Base-by-base conservation (phyloP, 2,113 vertebrate genomes). In the Uria aalge region DNA sequence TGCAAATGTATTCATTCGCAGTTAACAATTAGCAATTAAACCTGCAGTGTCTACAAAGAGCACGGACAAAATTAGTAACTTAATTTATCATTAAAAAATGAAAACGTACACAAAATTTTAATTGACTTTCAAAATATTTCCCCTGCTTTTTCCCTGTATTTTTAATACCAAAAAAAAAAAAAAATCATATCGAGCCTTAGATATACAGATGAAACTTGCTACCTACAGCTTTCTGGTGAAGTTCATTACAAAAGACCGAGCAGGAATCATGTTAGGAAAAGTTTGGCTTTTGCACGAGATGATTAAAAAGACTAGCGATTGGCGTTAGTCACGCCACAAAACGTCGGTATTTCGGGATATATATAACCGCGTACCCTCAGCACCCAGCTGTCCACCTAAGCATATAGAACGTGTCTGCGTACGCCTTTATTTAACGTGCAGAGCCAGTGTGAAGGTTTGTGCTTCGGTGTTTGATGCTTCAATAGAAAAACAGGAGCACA, bases 21-120 rank as follows among this genome's bases (percentile, higher is more conserved):
- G 99, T 99, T 99, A 99, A 99, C 99, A 99, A 99, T 99, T 99
- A 99, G 99, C 99, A 99, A 99, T 99, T 99, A 99, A 99, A 99
- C 99, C 99, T 98, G 99, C 99, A 99, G 99, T 99, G 99, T 99
- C 99, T 99, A 99, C 99, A 99, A 99, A 99, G 99, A 99, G 99
- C 99, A 99, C 98, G 98, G 99, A 99, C 99, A 99, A 99, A 99
- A 99, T 99, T 99, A 99, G 99, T 99, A 99, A 99, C 99, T 99
- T 99, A 99, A 99, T 99, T 99, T 99, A 99, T 99, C 99, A 99
- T 99, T 99, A 99, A 99, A 99, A 99, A 99, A 98, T 98, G 98
- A 98, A 99, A 99, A 99, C 98, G 98, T 99, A 99, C 99, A 99
- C 98, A 98, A 99, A 99, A 99, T 99, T 99, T 98, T 99, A 99